Percentiles rank a stretch among this genome's conserved stretches.
phyloP scores from a whole-genome alignment of 2,113 vertebrate species.

The Amphiprion percula region DNA sequence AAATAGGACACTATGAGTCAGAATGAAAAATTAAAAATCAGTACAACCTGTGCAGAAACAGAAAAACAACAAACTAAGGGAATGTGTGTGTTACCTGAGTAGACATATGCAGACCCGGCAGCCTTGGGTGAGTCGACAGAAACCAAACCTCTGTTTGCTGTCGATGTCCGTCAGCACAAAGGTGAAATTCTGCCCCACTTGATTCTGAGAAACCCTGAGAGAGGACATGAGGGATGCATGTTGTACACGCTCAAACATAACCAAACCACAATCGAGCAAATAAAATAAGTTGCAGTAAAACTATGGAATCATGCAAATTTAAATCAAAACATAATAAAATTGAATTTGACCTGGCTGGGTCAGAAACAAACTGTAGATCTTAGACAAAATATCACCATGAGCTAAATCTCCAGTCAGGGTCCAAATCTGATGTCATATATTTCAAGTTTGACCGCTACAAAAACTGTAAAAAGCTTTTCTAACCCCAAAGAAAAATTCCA shows the following conservation, averaged over 20 bases:
- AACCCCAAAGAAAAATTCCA: constrained; percentile 14
- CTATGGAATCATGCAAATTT: background rate
- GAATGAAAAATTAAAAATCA: background rate
- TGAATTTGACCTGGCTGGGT: background rate
- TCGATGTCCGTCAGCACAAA: constrained; percentile 98
- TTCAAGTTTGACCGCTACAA: constrained; percentile 24
- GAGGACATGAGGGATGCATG: constrained; percentile 28
- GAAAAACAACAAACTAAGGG: background rate
- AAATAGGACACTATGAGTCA: background rate
- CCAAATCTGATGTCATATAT: constrained; percentile 49
- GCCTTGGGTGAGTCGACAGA: constrained; percentile 95
- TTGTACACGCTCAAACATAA: constrained; percentile 14
- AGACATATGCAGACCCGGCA: constrained; percentile 95
- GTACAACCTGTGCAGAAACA: background rate
- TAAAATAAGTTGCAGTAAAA: constrained; percentile 8
- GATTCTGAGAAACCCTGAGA: constrained; percentile 91
- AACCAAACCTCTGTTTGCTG: constrained; percentile 97
- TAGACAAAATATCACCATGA: constrained; percentile 11
- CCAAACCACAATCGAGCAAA: constrained; percentile 2
- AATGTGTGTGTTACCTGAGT: constrained; percentile 88
- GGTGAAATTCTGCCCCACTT: constrained; percentile 98
- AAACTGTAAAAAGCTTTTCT: constrained; percentile 38
- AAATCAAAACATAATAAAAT: background rate
- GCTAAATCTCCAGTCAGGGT: constrained; percentile 21
- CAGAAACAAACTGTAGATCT: background rate